A percentile compares a stretch with the other conserved stretches of the same genome.
These are phyloP conservation scores for Pammene fasciana DNA, from an alignment of 2,888 invertebrate species.

Conservation along the genomic window DNA sequence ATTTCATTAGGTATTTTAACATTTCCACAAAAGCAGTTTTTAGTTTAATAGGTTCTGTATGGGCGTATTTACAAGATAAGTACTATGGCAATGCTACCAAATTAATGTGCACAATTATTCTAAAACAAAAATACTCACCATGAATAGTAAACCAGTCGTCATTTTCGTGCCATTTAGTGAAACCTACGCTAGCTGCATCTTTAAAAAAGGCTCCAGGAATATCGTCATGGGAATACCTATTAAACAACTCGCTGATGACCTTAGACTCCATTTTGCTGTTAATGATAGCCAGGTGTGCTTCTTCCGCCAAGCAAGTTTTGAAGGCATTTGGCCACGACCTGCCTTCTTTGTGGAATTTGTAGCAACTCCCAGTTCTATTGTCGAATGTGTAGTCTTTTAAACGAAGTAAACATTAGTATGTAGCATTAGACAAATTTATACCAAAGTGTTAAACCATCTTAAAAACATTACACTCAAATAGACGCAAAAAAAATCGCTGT, in stretches of 20 bases:
- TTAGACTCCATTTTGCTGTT: slow-evolving; percentile 22
- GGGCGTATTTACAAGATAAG: too few species aligned
- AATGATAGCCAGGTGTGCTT: slow-evolving; percentile 27
- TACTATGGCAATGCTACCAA: too few species aligned
- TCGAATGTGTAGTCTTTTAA: slow-evolving; percentile 21
- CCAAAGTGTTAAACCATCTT: too few species aligned
- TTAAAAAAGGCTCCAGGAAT: slow-evolving; percentile 20
- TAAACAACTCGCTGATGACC: slow-evolving; percentile 17
- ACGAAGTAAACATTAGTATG: not conserved
- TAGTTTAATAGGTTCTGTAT: too few species aligned
- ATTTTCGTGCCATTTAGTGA: slow-evolving; percentile 7
- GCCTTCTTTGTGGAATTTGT: slow-evolving; percentile 32
- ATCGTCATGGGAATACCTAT: slow-evolving; percentile 3
- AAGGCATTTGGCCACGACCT: slow-evolving; percentile 21
- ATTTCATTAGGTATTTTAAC: too few species aligned
- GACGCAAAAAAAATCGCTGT: too few species aligned
- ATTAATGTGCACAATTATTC: not conserved
- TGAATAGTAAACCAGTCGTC: slow-evolving; percentile 22
- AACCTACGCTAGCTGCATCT: slow-evolving; percentile 22
- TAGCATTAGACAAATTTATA: too few species aligned
- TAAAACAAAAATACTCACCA: slow-evolving; percentile 1
- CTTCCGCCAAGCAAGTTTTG: slow-evolving; percentile 21
- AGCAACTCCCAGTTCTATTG: slow-evolving; percentile 34
- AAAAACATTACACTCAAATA: too few species aligned
- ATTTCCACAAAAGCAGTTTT: too few species aligned